phyloP scores from a whole-genome alignment of 1,140 invertebrate species.

The Cotesia vestalis region DNA sequence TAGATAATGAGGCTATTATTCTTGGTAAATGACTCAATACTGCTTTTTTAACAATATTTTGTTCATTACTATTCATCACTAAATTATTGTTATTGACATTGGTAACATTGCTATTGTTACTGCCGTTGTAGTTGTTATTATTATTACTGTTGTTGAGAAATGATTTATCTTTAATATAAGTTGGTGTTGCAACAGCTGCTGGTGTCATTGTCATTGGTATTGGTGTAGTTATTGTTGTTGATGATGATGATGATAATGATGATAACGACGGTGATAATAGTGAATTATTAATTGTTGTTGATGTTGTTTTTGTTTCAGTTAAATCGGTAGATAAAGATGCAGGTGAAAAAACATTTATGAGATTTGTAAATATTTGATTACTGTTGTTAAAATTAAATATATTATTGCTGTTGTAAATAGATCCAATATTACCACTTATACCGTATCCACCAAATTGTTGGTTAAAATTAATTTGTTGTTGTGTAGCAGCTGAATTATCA shows the following conservation, averaged over 20 bases:
- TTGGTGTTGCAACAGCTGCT: too few species aligned
- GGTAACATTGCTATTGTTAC: too few species aligned
- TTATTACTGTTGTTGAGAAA: too few species aligned
- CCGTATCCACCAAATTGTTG: slow-evolving; percentile 66
- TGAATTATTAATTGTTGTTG: too few species aligned
- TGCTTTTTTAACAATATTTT: slow-evolving; percentile 74
- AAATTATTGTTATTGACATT: background rate
- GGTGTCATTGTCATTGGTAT: too few species aligned
- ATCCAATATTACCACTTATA: slow-evolving; percentile 61
- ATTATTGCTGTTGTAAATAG: too few species aligned
- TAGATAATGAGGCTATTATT: slow-evolving; percentile 81
- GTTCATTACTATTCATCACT: slow-evolving; percentile 50
- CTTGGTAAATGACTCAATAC: slow-evolving; percentile 83
- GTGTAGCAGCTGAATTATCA: slow-evolving; percentile 67
- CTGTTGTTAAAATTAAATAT: slow-evolving; percentile 64
- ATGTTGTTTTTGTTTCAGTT: slow-evolving; percentile 34
- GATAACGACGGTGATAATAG: too few species aligned
- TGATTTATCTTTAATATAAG: too few species aligned
- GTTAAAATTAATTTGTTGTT: slow-evolving; percentile 70
- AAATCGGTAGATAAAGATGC: slow-evolving; percentile 61
- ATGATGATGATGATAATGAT: too few species aligned
- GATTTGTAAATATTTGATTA: slow-evolving; percentile 81
- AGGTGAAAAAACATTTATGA: slow-evolving; percentile 81
- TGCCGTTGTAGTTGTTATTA: too few species aligned
- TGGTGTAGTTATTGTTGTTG: too few species aligned